phyloP scores from a whole-genome alignment of 2,113 vertebrate species.

The Centropus unirufus region DNA sequence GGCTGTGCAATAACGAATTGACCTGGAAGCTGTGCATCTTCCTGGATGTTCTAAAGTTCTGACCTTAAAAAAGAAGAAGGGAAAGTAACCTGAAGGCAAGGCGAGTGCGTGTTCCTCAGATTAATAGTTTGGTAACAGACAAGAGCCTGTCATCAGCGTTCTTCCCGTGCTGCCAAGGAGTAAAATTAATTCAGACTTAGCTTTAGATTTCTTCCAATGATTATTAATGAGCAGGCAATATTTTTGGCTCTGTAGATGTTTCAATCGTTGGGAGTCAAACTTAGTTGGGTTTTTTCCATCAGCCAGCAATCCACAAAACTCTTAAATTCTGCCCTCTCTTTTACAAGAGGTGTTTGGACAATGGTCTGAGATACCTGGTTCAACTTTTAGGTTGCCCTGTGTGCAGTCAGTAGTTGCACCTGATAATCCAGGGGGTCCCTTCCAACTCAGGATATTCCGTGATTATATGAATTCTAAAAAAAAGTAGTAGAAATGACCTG shows the following conservation, averaged over 20 bases:
- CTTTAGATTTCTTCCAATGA: not conserved
- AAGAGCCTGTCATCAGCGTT: not conserved
- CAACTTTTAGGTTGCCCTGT: not conserved
- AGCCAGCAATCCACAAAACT: not conserved
- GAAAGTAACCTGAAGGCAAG: not conserved
- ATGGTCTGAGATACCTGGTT: accelerated
- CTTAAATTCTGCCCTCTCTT: not conserved
- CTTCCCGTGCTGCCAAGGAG: not conserved
- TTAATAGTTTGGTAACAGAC: not conserved
- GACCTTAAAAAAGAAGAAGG: not conserved
- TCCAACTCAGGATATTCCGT: not conserved
- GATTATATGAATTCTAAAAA: not conserved
- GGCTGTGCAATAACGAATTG: not conserved
- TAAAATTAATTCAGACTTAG: not conserved
- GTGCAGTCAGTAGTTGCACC: not conserved
- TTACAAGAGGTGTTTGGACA: not conserved
- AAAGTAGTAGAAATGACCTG: not conserved
- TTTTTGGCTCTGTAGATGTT: not conserved
- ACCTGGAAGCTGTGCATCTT: not conserved
- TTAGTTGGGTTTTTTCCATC: not conserved
- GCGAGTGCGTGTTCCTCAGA: not conserved
- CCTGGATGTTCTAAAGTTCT: not conserved
- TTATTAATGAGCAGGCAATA: not conserved
- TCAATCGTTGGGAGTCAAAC: not conserved
- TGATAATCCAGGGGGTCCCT: not conserved